These are phyloP conservation scores for Echeneis naucrates DNA, from an alignment of 2,797 vertebrate genomes.

Conservation along the genomic window DNA sequence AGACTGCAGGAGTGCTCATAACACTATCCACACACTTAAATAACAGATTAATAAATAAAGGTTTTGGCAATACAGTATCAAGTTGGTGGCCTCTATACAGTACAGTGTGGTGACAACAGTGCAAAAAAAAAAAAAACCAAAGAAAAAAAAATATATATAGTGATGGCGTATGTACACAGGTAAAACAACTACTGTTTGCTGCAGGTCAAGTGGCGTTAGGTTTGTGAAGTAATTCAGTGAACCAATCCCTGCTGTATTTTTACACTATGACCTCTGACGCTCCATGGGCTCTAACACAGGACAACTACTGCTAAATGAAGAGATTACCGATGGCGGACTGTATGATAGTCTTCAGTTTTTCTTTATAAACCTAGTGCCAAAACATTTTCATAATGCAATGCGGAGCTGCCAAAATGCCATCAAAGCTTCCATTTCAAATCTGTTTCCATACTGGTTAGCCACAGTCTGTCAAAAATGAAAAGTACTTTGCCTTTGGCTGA, in stretches of 20 bases:
- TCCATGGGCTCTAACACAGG: conserved; percentile 40
- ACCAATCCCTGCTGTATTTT: conserved; percentile 28
- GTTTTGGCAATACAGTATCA: conserved; percentile 47
- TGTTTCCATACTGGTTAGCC: conserved; percentile 45
- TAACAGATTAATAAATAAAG: conserved; percentile 70
- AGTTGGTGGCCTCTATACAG: conserved; percentile 44
- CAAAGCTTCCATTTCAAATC: conserved; percentile 53
- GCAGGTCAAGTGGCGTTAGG: background rate
- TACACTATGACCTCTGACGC: conserved; percentile 23
- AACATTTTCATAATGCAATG: conserved; percentile 40
- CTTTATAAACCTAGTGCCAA: conserved; percentile 29
- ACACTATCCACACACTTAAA: conserved; percentile 55
- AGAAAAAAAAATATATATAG: no score
- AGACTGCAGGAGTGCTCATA: conserved; percentile 29
- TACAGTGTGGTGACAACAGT: conserved; percentile 60
- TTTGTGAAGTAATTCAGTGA: background rate
- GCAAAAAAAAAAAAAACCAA: conserved; percentile 63
- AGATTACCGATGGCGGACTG: conserved; percentile 30
- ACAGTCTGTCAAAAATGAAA: conserved; percentile 30
- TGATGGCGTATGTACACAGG: conserved; percentile 40
- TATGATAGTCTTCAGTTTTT: conserved; percentile 15
- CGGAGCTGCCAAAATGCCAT: conserved; percentile 36
- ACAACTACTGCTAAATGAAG: conserved; percentile 55
- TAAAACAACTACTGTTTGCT: conserved; percentile 18
- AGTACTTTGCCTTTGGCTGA: conserved; percentile 40